These are phyloP conservation scores for Ambastaia sidthimunki DNA, from an alignment of 2,797 vertebrate species.

Conservation along the genomic window DNA sequence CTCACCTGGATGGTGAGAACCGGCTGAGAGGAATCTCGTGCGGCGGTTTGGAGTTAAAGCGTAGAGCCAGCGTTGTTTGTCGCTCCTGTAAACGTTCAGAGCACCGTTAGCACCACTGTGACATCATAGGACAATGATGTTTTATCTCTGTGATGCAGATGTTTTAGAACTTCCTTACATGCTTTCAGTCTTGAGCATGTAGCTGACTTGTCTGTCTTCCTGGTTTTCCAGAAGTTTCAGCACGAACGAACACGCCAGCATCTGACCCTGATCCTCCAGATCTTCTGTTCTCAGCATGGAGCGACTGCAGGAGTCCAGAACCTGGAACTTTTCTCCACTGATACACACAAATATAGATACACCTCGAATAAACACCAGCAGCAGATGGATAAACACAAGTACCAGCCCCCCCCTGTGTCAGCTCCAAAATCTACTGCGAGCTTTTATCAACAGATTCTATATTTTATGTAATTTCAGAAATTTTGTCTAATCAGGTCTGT, in stretches of 20 bases:
- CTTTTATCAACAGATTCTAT: too few relatives aligned
- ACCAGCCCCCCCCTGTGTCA: too few relatives aligned
- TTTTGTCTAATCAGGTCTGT: too few relatives aligned
- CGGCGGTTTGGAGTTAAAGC: constrained; percentile 91
- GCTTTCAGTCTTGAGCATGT: constrained; percentile 91
- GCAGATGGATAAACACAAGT: too few relatives aligned
- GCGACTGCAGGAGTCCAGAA: constrained; percentile 89
- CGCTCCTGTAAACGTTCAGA: constrained; percentile 79
- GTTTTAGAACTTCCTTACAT: constrained; percentile 80
- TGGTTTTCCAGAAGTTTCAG: constrained; percentile 91
- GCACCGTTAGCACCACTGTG: background rate
- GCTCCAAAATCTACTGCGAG: too few relatives aligned
- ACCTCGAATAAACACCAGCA: too few relatives aligned
- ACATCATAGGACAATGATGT: background rate
- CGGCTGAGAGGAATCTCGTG: constrained; percentile 91
- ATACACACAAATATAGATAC: constrained; percentile 33
- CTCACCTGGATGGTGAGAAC: constrained; percentile 85
- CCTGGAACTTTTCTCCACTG: constrained; percentile 91
- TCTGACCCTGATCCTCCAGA: constrained; percentile 92
- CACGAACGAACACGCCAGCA: constrained; percentile 89
- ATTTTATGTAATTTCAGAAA: too few relatives aligned
- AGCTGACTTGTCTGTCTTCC: constrained; percentile 86
- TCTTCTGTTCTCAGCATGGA: constrained; percentile 94
- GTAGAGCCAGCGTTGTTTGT: constrained; percentile 95
- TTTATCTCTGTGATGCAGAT: background rate